These are phyloP conservation scores for Scrobipalpa costella DNA, from an alignment of 2,888 invertebrate genomes.

Conservation along the genomic window DNA sequence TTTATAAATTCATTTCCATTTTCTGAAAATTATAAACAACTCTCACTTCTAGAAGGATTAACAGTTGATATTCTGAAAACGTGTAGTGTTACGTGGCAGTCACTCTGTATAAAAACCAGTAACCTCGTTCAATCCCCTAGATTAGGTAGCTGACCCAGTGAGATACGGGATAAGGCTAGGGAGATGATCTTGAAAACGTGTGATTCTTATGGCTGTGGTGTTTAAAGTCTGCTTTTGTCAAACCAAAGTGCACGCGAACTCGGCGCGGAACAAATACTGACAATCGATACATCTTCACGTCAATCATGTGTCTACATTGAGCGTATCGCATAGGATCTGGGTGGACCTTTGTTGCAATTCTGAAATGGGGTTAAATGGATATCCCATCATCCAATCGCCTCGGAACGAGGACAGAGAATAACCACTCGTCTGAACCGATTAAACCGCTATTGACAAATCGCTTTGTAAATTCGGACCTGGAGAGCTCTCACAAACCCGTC, in stretches of 20 bases:
- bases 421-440: slow-evolving; percentile 22
- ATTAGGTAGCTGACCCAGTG: no score
- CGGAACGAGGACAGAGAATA: slow-evolving; percentile 7
- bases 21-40: no score
- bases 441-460: slow-evolving; percentile 22
- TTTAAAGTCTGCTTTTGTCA: slow-evolving; percentile 3
- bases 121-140: no score
- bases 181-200: no score
- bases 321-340: slow-evolving; percentile 11
- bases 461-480: slow-evolving; percentile 14
- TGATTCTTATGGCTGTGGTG: neutral
- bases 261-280: no score
- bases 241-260: neutral
- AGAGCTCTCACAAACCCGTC: neutral
- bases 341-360: slow-evolving; percentile 8
- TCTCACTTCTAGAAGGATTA: no score
- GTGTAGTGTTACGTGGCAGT: no score
- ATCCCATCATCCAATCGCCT: slow-evolving; percentile 11
- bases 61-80: no score
- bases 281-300: slow-evolving; percentile 17
- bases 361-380: slow-evolving; percentile 16
- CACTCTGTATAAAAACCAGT: no score
- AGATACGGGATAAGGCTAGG: no score
- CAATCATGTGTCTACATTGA: slow-evolving; percentile 16
- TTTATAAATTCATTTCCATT: no score